Base-by-base conservation (phyloP, 2,797 vertebrate genomes). In the Coregonus ussuriensis region DNA sequence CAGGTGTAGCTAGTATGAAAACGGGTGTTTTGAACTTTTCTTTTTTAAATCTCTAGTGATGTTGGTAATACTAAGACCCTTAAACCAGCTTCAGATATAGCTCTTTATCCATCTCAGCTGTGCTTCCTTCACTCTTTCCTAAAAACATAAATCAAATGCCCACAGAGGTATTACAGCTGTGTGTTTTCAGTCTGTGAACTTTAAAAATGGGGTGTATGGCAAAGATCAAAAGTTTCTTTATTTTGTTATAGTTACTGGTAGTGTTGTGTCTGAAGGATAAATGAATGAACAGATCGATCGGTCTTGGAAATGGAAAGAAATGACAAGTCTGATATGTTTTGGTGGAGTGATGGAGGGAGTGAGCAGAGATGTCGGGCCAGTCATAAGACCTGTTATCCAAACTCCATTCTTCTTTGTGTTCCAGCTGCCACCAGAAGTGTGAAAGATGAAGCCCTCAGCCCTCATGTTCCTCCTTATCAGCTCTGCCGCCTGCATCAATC, bases 371-470 rank as follows among this genome's bases (percentile, higher is more conserved):
- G 52, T 29, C 31, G 25, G 62, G 2, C 18, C 53, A 52, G 66
- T 33, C 16, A 37, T 16, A 68, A 68, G 53, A 21, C 72, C 72
- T 21, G 29, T 41, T 41, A 59, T 74, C 54, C 29, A 35, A 21
- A n/a, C 29, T 79, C 77, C 80, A 66, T 35, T 78, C 41, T 70
- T 53, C 21, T 35, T 11, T 69, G 70, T 89, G 14, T 86, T 78
- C 93, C 92, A 90, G 75, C 52, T 91, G 94, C 94, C 87, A 79
- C 82, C 89, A 82, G 84, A 90, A 81, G 72, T 91, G 72, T 91
- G 87, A 94, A 96, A 88, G 88, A 98, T 98, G 97, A 97, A 96
- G 95, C 88, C 89, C 78, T 85, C 93, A 84, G 82, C 93, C 89
- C 86, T 96, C 86, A 85, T 98, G 87, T 87, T 93, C 83, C 88